Conservation (phyloP, 2,113 vertebrate species). For the Columbina picui region DNA sequence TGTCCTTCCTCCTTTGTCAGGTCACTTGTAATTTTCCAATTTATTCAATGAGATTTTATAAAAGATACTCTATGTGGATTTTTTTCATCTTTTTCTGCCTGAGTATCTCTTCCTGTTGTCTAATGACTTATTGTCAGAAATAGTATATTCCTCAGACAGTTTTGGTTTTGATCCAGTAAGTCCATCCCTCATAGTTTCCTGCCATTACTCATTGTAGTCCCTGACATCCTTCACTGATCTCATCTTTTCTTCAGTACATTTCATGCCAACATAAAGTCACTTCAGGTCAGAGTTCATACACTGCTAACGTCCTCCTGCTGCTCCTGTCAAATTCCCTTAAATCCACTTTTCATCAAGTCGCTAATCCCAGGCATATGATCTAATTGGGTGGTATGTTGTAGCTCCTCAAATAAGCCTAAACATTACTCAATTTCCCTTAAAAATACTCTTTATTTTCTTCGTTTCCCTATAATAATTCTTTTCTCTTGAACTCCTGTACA, state of each 20-base stretch:
- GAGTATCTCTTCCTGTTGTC: neutral
- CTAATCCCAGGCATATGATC: neutral
- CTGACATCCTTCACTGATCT: conserved; percentile 35
- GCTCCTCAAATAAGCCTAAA: neutral
- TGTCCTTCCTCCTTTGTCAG: neutral
- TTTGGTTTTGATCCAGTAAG: conserved; percentile 38
- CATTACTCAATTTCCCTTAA: neutral
- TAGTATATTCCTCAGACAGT: neutral
- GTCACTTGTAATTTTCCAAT: neutral
- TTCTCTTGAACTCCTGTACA: neutral
- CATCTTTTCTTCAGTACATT: conserved; percentile 26
- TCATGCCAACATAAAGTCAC: conserved; percentile 18
- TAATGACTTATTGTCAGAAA: neutral
- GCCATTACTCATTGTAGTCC: conserved; percentile 29
- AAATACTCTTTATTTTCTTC: neutral
- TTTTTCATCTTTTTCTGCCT: neutral
- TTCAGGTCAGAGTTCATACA: conserved; percentile 38
- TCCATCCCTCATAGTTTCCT: conserved; percentile 9
- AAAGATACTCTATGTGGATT: neutral
- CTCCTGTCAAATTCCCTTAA: conserved; percentile 34
- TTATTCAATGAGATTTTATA: neutral
- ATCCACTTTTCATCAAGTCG: conserved; percentile 15
- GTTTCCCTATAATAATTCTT: neutral
- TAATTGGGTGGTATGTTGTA: conserved; percentile 7
- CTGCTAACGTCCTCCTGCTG: conserved; percentile 16